These are phyloP conservation scores for Acanthiza pusilla DNA, from an alignment of 2,797 vertebrate species.

Conservation along the genomic window DNA sequence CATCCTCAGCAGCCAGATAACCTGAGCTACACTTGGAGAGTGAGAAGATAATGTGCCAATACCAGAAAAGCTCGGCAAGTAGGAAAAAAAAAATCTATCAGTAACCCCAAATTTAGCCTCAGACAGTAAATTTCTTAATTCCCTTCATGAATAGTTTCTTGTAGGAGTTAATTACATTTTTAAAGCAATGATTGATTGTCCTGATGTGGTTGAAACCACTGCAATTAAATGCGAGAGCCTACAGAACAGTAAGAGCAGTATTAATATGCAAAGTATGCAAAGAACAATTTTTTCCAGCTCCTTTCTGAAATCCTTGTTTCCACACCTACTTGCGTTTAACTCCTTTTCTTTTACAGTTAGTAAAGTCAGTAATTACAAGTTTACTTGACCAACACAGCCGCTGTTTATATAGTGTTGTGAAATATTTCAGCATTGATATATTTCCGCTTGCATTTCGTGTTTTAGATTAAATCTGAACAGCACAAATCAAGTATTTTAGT, in stretches of 20 bases:
- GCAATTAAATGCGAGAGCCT: conserved; percentile 35
- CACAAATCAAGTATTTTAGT: neutral
- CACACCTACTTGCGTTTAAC: neutral
- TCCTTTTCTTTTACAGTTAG: neutral
- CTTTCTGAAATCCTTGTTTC: neutral
- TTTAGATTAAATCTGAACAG: neutral
- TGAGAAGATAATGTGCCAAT: neutral
- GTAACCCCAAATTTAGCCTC: neutral
- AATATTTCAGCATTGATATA: neutral
- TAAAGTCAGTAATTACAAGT: neutral
- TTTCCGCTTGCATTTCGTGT: neutral
- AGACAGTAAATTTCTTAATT: conserved; percentile 45
- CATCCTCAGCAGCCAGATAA: neutral
- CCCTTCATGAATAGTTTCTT: conserved; percentile 21
- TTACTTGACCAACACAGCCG: neutral
- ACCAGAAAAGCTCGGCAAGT: neutral
- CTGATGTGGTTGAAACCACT: conserved; percentile 44
- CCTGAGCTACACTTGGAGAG: neutral
- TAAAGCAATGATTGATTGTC: conserved; percentile 53
- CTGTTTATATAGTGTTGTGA: neutral
- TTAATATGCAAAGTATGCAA: conserved; percentile 24
- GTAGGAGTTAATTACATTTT: conserved; percentile 53
- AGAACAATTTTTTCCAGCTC: neutral
- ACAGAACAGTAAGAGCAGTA: neutral
- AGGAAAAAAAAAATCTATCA: neutral